Conservation (phyloP, 2,797 vertebrate genomes). For the Myripristis murdjan region DNA sequence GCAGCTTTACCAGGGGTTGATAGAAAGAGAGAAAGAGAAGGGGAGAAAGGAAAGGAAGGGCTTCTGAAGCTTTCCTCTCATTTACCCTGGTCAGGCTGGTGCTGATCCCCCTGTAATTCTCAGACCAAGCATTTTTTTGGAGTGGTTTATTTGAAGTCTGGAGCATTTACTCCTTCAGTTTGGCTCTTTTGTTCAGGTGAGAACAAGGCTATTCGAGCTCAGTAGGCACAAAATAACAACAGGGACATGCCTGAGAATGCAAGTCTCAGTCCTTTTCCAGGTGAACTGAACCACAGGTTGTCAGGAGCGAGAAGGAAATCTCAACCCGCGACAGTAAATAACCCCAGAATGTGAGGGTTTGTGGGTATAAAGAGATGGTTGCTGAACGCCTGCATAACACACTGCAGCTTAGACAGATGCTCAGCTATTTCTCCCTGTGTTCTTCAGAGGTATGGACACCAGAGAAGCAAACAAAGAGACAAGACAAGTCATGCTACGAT, state of each 20-base stretch:
- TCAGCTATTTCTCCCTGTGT: neutral
- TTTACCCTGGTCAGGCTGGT: neutral
- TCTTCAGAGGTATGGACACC: no score
- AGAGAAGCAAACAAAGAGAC: no score
- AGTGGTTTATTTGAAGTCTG: neutral
- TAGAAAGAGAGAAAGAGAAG: neutral
- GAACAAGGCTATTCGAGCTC: no score
- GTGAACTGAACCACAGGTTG: neutral
- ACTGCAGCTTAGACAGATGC: constrained; percentile 27
- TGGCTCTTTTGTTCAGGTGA: neutral
- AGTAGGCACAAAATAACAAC: neutral
- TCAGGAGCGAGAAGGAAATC: neutral
- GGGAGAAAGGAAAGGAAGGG: no score
- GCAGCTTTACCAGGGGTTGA: neutral
- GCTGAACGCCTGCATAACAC: constrained; percentile 41
- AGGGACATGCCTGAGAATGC: neutral
- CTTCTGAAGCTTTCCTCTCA: constrained; percentile 4
- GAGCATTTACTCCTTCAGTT: neutral
- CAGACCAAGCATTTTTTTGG: neutral
- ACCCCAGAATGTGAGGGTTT: constrained; percentile 16
- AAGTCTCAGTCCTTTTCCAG: neutral
- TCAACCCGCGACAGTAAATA: no score
- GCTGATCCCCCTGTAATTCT: neutral
- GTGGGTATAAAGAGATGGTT: constrained; percentile 16
- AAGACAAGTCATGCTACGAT: no score